Evolutionary conservation across 1,140 invertebrate genomes (phyloP), one percentile per base, ranked within the genome.

Genomic region (Drosophila jambulina): DNA sequence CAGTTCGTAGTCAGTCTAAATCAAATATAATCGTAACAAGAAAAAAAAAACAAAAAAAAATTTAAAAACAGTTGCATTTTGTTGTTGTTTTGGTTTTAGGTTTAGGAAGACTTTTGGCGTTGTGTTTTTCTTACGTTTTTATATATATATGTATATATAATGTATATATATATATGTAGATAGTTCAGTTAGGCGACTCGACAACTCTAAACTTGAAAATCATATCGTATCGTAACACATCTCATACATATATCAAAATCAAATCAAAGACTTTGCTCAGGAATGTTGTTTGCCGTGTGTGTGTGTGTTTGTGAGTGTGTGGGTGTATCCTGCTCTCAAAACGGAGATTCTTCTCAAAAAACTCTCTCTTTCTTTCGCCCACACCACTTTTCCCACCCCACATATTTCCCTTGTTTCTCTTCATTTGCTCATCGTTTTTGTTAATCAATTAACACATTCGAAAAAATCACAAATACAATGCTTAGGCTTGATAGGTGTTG

Each of bases 31-130:
- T 78, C 40, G 71, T 79, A 68, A 62, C 53, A 67, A 60, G 62
- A 77, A 8, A 58, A 45, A 61, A 54, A 82, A 59, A 69, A 54
- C 58, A 23, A 36, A 36, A 17, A 17, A 54, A 19, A 45, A 29
- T 13, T 61, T 46, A 63, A 53, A 42, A 57, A 64, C 48, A 56
- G 62, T 63, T 69, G 59, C 64, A 61, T 68, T 67, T 62, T 67
- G 68, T 76, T 65, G 32, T 65, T 70, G 46, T 62, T 54, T 48
- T 70, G 60, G 60, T 75, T 65, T 63, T 82, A 82, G 75, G 86
- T 81, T 90, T 85, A 90, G 85, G 85, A 90, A 90, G 85, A 90
- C 85, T 85, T 90, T 90, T 90, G 81, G 85, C 85, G 86, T 90
- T 90, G 77, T 80, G 77, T 87, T 80, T 87, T 80, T 84, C 79